Evolutionary conservation across 2,888 invertebrate species (phyloP).

Genomic region (Meiosimyza decipiens): DNA sequence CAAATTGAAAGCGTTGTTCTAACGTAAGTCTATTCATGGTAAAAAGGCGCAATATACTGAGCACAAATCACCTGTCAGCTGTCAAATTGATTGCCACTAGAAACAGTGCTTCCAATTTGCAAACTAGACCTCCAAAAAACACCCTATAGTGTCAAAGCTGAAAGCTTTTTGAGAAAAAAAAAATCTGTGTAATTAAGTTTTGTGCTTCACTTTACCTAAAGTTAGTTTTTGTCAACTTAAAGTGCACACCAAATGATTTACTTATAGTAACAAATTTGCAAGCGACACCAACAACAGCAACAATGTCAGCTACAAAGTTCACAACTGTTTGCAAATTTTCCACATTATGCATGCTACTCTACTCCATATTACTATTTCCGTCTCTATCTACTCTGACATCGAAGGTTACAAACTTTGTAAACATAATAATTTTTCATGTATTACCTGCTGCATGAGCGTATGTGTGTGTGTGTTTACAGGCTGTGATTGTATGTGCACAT

Average conservation of each 20-base stretch:
- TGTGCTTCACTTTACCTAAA: conserved; percentile 8
- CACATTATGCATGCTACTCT: neutral
- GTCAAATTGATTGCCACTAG: too few species aligned
- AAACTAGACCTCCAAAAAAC: neutral
- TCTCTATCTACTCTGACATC: neutral
- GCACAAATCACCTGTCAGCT: too few species aligned
- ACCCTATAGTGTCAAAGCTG: neutral
- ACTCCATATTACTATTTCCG: neutral
- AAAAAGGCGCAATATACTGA: too few species aligned
- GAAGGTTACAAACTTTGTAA: conserved; percentile 3
- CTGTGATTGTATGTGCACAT: neutral
- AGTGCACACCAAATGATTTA: conserved; percentile 5
- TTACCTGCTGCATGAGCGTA: too few species aligned
- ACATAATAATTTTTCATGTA: neutral
- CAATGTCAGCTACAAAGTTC: neutral
- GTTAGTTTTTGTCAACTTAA: conserved; percentile 5
- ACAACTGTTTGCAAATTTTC: conserved; percentile 1
- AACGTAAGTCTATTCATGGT: too few species aligned
- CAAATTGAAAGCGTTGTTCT: too few species aligned
- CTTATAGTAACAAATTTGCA: neutral
- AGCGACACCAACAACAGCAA: neutral
- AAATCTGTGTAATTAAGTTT: conserved; percentile 14
- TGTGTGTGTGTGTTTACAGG: neutral
- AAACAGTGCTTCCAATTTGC: too few species aligned
- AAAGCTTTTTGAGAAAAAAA: neutral